A percentile compares a stretch with the other conserved stretches of the same genome.
phyloP scores from a whole-genome alignment of 2,888 invertebrate species.

The Acleris laterana region DNA sequence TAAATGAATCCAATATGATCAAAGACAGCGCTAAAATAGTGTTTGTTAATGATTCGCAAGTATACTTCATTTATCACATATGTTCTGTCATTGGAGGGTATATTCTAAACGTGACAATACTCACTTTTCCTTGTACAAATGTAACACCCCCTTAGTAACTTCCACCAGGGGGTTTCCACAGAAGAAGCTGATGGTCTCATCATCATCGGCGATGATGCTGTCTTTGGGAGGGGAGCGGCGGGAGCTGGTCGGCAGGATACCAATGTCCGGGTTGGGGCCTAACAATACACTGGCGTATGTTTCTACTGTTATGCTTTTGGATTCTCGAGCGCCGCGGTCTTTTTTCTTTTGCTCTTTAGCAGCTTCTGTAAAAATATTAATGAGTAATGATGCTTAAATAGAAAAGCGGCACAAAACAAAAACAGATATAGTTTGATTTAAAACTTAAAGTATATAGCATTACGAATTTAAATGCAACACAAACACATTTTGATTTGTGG shows the following conservation, averaged over 20 bases:
- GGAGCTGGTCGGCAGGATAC: constrained; percentile 86
- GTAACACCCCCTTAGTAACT: constrained; percentile 97
- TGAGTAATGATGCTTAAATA: too few relatives aligned
- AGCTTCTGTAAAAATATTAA: constrained; percentile 54
- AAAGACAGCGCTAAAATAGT: too few relatives aligned
- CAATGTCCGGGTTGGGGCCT: constrained; percentile 77
- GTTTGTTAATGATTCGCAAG: too few relatives aligned
- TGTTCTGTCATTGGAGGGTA: too few relatives aligned
- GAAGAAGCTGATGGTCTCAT: constrained; percentile 90
- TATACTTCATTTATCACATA: too few relatives aligned
- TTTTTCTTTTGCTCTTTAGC: constrained; percentile 78
- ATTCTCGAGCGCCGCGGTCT: constrained; percentile 87
- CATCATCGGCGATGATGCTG: constrained; percentile 60
- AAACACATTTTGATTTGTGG: too few relatives aligned
- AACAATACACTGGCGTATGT: constrained; percentile 89
- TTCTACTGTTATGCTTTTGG: constrained; percentile 90
- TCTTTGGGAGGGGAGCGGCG: constrained; percentile 79
- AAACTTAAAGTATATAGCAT: too few relatives aligned
- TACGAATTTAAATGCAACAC: too few relatives aligned
- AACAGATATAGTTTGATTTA: too few relatives aligned
- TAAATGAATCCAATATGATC: too few relatives aligned
- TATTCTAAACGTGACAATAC: constrained; percentile 47
- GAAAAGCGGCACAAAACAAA: too few relatives aligned
- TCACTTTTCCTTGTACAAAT: constrained; percentile 98
- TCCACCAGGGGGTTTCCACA: constrained; percentile 99